phyloP scores from a whole-genome alignment of 1,140 invertebrate genomes.

The Lucilia sericata region DNA sequence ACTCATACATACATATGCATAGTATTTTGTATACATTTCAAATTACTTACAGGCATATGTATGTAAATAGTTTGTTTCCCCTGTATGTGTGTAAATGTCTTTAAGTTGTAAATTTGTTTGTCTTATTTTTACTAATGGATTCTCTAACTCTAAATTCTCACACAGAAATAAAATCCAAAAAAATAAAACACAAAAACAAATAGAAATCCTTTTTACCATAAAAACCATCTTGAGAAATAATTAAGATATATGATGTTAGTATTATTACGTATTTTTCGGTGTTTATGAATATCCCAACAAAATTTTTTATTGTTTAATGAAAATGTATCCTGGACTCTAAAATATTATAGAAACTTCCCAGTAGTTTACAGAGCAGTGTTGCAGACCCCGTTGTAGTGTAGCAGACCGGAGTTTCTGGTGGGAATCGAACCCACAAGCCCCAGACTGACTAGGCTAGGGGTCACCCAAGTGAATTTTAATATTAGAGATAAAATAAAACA shows the following conservation, averaged over 20 bases:
- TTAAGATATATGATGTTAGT: conserved; percentile 23
- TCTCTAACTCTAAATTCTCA: neutral
- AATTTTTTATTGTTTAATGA: neutral
- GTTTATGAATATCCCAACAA: neutral
- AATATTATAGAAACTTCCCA: no score
- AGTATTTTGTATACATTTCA: neutral
- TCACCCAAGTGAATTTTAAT: no score
- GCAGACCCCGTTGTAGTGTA: no score
- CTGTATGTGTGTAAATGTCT: neutral
- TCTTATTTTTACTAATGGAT: conserved; percentile 21
- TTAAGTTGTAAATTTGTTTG: conserved; percentile 2
- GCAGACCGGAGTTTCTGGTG: no score
- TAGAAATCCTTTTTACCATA: conserved; percentile 18
- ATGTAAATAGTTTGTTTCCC: neutral
- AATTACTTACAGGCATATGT: neutral
- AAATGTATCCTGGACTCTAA: neutral
- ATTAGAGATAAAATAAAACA: no score
- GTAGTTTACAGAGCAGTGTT: no score
- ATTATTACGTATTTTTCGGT: neutral
- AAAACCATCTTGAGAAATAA: conserved; percentile 27
- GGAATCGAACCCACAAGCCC: no score
- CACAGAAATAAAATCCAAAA: neutral
- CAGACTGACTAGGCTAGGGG: no score
- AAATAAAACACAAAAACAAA: neutral
- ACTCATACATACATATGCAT: no score